Conservation (phyloP, 1,140 invertebrate genomes). For the Calliopsis andreniformis region DNA sequence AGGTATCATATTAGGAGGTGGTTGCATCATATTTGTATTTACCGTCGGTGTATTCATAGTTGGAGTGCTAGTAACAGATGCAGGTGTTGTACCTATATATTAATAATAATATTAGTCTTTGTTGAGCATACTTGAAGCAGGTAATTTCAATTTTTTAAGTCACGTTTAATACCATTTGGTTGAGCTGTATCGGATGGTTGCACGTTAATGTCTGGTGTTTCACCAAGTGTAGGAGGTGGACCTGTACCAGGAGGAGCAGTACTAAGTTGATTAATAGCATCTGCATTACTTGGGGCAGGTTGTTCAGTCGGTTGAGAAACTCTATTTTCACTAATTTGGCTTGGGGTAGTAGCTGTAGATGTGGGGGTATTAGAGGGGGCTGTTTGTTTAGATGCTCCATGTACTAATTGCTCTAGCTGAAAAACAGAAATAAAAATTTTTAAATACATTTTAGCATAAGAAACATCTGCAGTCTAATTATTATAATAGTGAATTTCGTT, state of each 20-base stretch:
- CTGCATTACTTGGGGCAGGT: conserved; percentile 65
- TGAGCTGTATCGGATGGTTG: conserved; percentile 72
- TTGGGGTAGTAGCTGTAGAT: conserved; percentile 56
- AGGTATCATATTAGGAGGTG: conserved; percentile 82
- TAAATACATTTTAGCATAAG: conserved; percentile 9
- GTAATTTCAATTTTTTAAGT: too few species aligned
- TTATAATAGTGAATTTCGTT: too few species aligned
- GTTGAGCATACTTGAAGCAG: neutral
- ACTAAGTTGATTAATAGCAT: conserved; percentile 74
- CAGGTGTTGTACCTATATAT: conserved; percentile 62
- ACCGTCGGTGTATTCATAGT: conserved; percentile 72
- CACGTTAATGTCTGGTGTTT: conserved; percentile 63
- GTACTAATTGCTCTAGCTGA: conserved; percentile 78
- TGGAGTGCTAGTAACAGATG: conserved; percentile 72
- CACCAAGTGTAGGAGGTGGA: conserved; percentile 74
- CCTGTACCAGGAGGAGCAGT: conserved; percentile 77
- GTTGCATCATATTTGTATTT: conserved; percentile 82
- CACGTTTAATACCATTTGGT: conserved; percentile 73
- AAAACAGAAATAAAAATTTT: conserved; percentile 29
- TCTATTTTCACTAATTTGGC: conserved; percentile 66
- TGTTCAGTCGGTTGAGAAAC: conserved; percentile 65
- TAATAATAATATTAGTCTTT: conserved; percentile 5
- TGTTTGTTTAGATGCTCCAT: conserved; percentile 76
- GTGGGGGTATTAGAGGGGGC: conserved; percentile 52
- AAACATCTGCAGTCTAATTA: too few species aligned